These are phyloP conservation scores for Leptothorax acervorum DNA, from an alignment of 2,888 invertebrate genomes.

Conservation along the genomic window DNA sequence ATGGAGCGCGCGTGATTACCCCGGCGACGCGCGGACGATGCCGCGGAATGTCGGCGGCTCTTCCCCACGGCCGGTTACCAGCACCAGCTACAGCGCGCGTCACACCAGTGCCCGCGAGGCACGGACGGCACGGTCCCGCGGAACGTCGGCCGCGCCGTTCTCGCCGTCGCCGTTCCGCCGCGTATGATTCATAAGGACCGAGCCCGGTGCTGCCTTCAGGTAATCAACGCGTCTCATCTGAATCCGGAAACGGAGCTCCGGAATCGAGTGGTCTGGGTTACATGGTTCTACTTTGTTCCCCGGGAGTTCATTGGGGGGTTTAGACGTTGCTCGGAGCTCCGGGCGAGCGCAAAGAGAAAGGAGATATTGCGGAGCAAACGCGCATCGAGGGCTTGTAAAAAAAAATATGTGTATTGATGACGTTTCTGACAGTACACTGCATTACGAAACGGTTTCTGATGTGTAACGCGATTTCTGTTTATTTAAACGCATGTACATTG, in stretches of 20 bases:
- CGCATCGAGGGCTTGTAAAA: neutral
- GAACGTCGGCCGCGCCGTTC: slow-evolving; percentile 9
- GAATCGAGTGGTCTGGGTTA: no score
- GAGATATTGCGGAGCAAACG: neutral
- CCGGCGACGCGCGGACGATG: slow-evolving; percentile 61
- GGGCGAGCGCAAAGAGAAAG: no score
- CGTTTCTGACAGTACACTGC: neutral
- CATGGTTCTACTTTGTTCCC: neutral
- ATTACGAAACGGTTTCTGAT: neutral
- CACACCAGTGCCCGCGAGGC: slow-evolving; percentile 8
- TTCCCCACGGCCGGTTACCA: slow-evolving; percentile 34
- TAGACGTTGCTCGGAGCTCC: no score
- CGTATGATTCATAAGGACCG: slow-evolving; percentile 69
- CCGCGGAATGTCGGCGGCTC: slow-evolving; percentile 70
- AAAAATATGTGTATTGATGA: neutral
- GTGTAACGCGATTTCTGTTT: neutral
- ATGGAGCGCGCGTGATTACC: slow-evolving; percentile 53
- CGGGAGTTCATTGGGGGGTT: neutral
- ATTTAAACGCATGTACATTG: neutral
- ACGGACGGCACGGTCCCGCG: slow-evolving; percentile 8
- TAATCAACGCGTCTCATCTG: slow-evolving; percentile 41
- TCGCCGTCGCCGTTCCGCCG: slow-evolving; percentile 50
- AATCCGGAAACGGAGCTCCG: neutral
- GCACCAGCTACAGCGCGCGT: slow-evolving; percentile 37
- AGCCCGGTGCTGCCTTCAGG: slow-evolving; percentile 62